Conservation (phyloP, 2,888 invertebrate species). For the Drosophila robusta region DNA sequence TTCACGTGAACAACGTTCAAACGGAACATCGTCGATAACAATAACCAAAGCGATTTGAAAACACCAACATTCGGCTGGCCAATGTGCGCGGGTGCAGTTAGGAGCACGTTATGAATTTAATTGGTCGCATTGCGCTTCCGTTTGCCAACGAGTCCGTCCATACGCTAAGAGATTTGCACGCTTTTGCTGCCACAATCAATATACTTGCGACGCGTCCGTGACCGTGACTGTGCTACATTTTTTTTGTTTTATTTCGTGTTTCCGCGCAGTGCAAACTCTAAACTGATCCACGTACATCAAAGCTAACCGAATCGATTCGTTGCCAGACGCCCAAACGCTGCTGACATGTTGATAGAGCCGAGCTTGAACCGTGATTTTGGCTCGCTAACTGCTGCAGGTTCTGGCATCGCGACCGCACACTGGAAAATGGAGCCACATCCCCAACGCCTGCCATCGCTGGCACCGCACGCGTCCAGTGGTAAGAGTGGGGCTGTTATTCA, state of each 20-base stretch:
- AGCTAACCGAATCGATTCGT: slow-evolving; percentile 40
- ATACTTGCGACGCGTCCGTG: slow-evolving; percentile 21
- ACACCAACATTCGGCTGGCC: slow-evolving; percentile 35
- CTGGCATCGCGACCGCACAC: slow-evolving; percentile 81
- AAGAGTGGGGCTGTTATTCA: slow-evolving; percentile 56
- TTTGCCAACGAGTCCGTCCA: slow-evolving; percentile 29
- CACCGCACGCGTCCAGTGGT: slow-evolving; percentile 81
- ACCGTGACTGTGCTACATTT: slow-evolving; percentile 30
- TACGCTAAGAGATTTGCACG: slow-evolving; percentile 25
- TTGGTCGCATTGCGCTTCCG: slow-evolving; percentile 62
- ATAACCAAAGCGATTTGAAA: slow-evolving; percentile 9
- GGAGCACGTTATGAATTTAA: slow-evolving; percentile 68
- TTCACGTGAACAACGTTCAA: slow-evolving; percentile 83
- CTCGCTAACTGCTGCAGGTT: slow-evolving; percentile 83
- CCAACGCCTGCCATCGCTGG: slow-evolving; percentile 80
- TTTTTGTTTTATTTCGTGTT: slow-evolving; percentile 2
- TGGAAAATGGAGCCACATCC: slow-evolving; percentile 85
- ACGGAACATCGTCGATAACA: slow-evolving; percentile 49
- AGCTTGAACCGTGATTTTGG: slow-evolving; percentile 85
- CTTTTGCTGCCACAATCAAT: slow-evolving; percentile 43
- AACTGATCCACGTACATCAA: slow-evolving; percentile 22
- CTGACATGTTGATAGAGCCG: slow-evolving; percentile 86
- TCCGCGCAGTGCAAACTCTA: slow-evolving; percentile 25
- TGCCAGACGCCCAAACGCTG: slow-evolving; percentile 65
- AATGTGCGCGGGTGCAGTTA: slow-evolving; percentile 53